Evolutionary conservation across 2,113 vertebrate genomes (phyloP).

Genomic region (Notechis scutatus): DNA sequence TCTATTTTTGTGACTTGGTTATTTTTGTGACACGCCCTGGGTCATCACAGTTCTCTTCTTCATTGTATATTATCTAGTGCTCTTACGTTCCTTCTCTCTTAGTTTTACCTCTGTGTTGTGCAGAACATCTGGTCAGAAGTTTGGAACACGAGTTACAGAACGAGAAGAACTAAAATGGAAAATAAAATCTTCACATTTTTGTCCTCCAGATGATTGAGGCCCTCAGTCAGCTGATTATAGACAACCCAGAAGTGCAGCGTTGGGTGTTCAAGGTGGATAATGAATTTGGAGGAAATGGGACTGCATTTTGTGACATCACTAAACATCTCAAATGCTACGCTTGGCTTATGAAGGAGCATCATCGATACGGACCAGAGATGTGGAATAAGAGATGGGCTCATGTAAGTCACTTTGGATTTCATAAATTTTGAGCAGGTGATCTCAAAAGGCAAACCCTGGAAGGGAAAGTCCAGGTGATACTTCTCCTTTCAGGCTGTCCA

Average conservation of each 20-base stretch:
- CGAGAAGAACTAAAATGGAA: neutral
- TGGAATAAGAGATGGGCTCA: conserved; percentile 75
- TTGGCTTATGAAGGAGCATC: conserved; percentile 68
- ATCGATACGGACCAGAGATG: conserved; percentile 36
- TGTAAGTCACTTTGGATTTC: conserved; percentile 63
- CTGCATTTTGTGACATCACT: conserved; percentile 78
- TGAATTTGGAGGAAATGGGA: conserved; percentile 72
- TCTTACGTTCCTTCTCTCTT: neutral
- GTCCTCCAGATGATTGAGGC: conserved; percentile 72
- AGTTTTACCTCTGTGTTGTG: neutral
- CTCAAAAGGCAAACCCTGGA: neutral
- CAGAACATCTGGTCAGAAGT: neutral
- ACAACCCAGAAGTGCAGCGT: conserved; percentile 73
- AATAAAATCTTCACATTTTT: neutral
- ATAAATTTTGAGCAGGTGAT: neutral
- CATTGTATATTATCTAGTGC: neutral
- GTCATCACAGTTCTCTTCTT: neutral
- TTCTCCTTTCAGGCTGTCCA: neutral
- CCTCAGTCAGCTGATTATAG: conserved; percentile 73
- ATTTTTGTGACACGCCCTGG: no score
- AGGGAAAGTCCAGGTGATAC: neutral
- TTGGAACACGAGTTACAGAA: neutral
- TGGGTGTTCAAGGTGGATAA: conserved; percentile 86
- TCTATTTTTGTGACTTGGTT: no score
- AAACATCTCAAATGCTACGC: conserved; percentile 68